Evolutionary conservation across 2,113 vertebrate genomes (phyloP), one percentile per base, ranked within the genome.

Genomic region (Onychostoma macrolepis): DNA sequence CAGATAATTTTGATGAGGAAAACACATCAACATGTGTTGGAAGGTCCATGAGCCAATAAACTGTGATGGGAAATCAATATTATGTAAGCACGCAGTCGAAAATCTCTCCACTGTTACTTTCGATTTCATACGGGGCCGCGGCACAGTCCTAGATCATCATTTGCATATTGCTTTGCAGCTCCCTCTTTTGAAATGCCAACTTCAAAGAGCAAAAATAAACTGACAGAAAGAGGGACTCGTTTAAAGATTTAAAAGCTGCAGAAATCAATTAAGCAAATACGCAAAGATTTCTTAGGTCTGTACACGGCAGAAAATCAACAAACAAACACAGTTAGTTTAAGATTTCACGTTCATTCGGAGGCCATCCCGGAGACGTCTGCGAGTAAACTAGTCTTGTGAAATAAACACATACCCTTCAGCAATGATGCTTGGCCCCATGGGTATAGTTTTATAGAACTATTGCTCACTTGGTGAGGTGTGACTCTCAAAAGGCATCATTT

Each of bases 191-290:
- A 90, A 89, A 90, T 87, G 78, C 80, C 85, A 87, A 90, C 88
- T 90, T 92, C 90, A 91, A 91, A 92, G 89, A 67, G 53, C 75
- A 6, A 36, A 85, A 90, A 88, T 89, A 88, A 87, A 89, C 87
- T 86, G 86, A 84, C 87, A 89, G 89, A 89, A 90, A 91, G 88
- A 85, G 79, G 61, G 61, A 80, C 85, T 86, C 85, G 72, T 89
- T 92, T 91, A 90, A 91, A 92, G 87, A 90, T 90, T 92, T 90
- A 90, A 90, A 90, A 89, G 88, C 86, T 90, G 86, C 85, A 87
- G 84, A 90, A 92, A 91, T 92, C 90, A 92, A 88, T 92, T 91
- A 90, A 89, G 87, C 85, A 91, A 91, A 92, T 87, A 91, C 82
- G 86, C 88, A 85, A 87, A 87, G 86, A 89, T 81, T 78, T 85